Base-by-base conservation (phyloP, 1,140 invertebrate genomes). In the Atopsyche davidsoni region DNA sequence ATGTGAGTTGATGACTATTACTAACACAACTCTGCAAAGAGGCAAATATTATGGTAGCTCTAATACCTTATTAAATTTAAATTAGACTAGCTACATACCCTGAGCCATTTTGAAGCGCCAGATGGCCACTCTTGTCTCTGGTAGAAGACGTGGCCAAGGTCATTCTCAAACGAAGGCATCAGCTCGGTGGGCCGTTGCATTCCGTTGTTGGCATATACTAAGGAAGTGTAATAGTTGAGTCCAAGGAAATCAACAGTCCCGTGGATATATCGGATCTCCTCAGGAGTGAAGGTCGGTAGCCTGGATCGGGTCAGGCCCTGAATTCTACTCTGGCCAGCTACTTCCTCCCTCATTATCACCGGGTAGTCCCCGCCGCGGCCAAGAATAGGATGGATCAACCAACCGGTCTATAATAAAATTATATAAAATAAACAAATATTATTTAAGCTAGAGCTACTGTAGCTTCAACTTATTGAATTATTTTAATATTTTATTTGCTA, bases 321-420 rank as follows among this genome's bases (percentile, higher is more conserved):
- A n/a, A 57, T 42, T 16, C 48, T 59, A 63, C 75, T 80, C 43
- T 70, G 77, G 24, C 46, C 59, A 32, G 46, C 69, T 43, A 79
- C 63, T 53, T 65, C 57, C 3, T 64, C 50, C 44, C 72, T 72
- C 70, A 81, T 75, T 0, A 73, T 32, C 32, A 55, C 43, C 2
- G 79, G 75, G 61, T 80, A 81, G 53, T 79, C 75, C 1, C 79
- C 79, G 0, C 63, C 48, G 44, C 60, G 39, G 2, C 63, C 62
- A 59, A 70, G 73, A 52, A 80, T 69, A 3, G 75, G 75, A 62
- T 80, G 61, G 0, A 72, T 63, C 14, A 68, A 66, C 77, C 77
- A 79, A 3, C 80, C 80, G n/a, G 65, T 53, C 67, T 72, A 40
- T 28, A 62, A 62, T 28, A 21, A 38, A 40, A 46, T 9, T n/a